These are phyloP conservation scores for Nyctibius grandis DNA, from an alignment of 2,797 vertebrate genomes.

Conservation along the genomic window DNA sequence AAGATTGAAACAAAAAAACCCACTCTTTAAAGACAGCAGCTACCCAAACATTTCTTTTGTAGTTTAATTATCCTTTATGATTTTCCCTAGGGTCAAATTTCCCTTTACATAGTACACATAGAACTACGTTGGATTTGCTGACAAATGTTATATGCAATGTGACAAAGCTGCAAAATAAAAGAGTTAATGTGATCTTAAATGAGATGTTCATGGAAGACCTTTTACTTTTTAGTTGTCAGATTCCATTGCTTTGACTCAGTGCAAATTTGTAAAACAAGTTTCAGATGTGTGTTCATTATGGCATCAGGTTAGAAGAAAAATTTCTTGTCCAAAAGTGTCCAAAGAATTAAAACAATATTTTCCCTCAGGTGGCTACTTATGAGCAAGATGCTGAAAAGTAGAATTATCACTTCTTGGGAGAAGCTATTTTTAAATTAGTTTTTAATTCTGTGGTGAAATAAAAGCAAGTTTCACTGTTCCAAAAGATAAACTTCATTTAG, in stretches of 20 bases:
- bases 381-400: not conserved
- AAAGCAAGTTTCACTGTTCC: not conserved
- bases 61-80: slow-evolving; percentile 38
- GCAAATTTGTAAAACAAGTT: slow-evolving; percentile 9
- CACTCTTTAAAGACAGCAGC: slow-evolving; percentile 35
- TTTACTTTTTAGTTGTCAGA: not conserved
- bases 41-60: not conserved
- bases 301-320: not conserved
- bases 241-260: slow-evolving; percentile 14
- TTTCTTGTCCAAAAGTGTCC: slow-evolving; percentile 6
- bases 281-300: not conserved
- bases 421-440: not conserved
- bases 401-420: not conserved
- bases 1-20: not conserved
- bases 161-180: slow-evolving; percentile 14
- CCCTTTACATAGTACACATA: not conserved
- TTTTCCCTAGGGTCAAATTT: slow-evolving; percentile 16
- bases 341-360: not conserved
- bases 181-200: not conserved
- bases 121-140: slow-evolving; percentile 22
- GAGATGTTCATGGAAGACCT: not conserved
- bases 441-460: not conserved
- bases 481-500: not conserved
- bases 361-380: not conserved
- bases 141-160: not conserved